Evolutionary conservation across 2,113 vertebrate genomes (phyloP).

Genomic region (Nansenia antarctica): DNA sequence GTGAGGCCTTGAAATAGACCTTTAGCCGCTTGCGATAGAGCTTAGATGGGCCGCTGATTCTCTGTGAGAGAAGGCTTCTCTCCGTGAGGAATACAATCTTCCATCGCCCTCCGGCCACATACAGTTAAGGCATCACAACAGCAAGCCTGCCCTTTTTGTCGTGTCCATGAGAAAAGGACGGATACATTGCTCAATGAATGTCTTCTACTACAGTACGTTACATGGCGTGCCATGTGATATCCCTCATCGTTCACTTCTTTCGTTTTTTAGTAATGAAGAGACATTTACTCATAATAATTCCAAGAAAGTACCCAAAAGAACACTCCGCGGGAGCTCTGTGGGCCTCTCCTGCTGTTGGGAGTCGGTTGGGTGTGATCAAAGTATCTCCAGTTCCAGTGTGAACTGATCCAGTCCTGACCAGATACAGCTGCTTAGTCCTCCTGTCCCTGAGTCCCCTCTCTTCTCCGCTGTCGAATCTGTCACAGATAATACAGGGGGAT

Average conservation of each 20-base stretch:
- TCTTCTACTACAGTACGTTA: not conserved
- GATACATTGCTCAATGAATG: not conserved
- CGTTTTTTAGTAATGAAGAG: not conserved
- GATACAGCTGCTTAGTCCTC: slow-evolving; percentile 51
- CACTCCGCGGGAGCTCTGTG: too few species aligned
- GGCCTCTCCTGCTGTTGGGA: too few species aligned
- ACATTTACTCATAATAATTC: not conserved
- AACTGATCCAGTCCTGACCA: slow-evolving; percentile 44
- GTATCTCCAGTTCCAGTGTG: slow-evolving; percentile 25
- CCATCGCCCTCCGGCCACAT: not conserved
- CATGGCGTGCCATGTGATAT: not conserved
- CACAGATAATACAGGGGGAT: slow-evolving; percentile 60
- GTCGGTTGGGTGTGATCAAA: slow-evolving; percentile 37
- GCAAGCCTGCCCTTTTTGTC: not conserved
- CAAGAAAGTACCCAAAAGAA: not conserved
- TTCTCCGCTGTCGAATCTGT: slow-evolving; percentile 52
- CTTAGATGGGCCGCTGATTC: not conserved
- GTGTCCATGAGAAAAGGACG: not conserved
- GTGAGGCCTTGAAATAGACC: not conserved
- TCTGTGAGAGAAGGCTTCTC: not conserved
- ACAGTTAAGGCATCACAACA: not conserved
- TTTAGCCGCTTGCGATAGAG: not conserved
- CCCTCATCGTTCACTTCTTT: not conserved
- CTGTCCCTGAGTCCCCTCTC: slow-evolving; percentile 48
- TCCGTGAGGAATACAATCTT: not conserved